phyloP scores from a whole-genome alignment of 2,888 invertebrate species.

The Leptarthrus brevirostris region DNA sequence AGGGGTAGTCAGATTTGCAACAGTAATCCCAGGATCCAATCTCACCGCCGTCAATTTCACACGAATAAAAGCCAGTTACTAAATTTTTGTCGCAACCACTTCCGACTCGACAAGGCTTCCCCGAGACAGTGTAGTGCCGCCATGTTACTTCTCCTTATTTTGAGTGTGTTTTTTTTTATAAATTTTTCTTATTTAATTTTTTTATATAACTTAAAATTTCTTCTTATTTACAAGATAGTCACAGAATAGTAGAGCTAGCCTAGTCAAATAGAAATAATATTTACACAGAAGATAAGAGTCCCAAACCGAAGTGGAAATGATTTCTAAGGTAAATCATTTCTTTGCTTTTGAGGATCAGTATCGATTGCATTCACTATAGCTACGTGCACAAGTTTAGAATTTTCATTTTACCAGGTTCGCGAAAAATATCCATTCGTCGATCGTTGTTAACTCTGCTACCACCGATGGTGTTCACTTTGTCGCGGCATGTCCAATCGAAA shows the following conservation, averaged over 20 bases:
- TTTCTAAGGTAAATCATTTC: slow-evolving; percentile 49
- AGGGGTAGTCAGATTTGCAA: slow-evolving; percentile 83
- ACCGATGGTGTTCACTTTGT: slow-evolving; percentile 67
- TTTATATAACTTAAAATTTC: slow-evolving; percentile 8
- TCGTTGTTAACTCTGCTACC: slow-evolving; percentile 66
- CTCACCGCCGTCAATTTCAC: slow-evolving; percentile 80
- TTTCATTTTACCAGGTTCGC: slow-evolving; percentile 67
- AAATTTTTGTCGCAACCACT: slow-evolving; percentile 78
- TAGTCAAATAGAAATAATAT: slow-evolving; percentile 34
- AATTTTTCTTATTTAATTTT: slow-evolving; percentile 55
- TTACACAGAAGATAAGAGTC: slow-evolving; percentile 36
- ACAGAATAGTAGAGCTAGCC: slow-evolving; percentile 31
- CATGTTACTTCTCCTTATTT: slow-evolving; percentile 71
- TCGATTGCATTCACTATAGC: slow-evolving; percentile 46
- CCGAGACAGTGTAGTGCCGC: slow-evolving; percentile 83
- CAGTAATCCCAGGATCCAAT: slow-evolving; percentile 86
- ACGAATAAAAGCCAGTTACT: slow-evolving; percentile 85
- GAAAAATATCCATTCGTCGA: slow-evolving; percentile 67
- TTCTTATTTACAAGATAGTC: slow-evolving; percentile 40
- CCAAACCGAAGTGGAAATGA: slow-evolving; percentile 41
- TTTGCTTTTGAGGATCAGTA: slow-evolving; percentile 5
- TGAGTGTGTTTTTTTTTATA: slow-evolving; percentile 23
- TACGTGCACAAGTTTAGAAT: slow-evolving; percentile 66
- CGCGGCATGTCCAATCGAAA: slow-evolving; percentile 77
- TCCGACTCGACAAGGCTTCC: slow-evolving; percentile 80